A percentile compares a stretch with the other conserved stretches of the same genome.
These are phyloP conservation scores for Malacosoma neustria DNA, from an alignment of 2,888 invertebrate species.

Conservation along the genomic window DNA sequence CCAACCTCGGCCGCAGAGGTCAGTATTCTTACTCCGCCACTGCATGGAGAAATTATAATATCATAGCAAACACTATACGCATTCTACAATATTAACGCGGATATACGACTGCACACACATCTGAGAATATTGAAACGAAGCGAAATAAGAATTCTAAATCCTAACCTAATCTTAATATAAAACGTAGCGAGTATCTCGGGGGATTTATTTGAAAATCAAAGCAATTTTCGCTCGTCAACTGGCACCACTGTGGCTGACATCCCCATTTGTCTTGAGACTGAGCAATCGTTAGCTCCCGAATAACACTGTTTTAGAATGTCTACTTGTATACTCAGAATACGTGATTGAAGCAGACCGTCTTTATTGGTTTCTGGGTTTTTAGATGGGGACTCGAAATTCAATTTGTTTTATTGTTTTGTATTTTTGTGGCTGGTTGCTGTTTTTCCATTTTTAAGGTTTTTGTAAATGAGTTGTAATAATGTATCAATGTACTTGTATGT, in stretches of 20 bases:
- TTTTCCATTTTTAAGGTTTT: too few relatives aligned
- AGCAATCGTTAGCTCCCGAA: slow-evolving; percentile 2
- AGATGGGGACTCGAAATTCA: background rate
- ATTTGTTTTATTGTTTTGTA: background rate
- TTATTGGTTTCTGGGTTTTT: background rate
- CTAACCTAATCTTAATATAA: slow-evolving; percentile 19
- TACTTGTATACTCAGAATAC: background rate
- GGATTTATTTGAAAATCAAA: slow-evolving; percentile 44
- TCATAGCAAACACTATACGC: too few relatives aligned
- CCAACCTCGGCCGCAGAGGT: too few relatives aligned
- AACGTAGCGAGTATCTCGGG: slow-evolving; percentile 25
- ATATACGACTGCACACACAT: too few relatives aligned
- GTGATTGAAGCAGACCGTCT: background rate
- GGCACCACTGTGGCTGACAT: slow-evolving; percentile 38
- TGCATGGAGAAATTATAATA: too few relatives aligned
- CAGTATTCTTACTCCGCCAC: too few relatives aligned
- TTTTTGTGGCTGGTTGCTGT: too few relatives aligned
- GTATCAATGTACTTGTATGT: too few relatives aligned
- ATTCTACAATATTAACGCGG: too few relatives aligned
- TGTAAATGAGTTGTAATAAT: too few relatives aligned
- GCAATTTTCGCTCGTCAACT: slow-evolving; percentile 46
- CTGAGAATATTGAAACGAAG: background rate
- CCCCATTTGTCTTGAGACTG: slow-evolving; percentile 40
- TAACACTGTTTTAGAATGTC: background rate
- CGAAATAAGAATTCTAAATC: background rate